phyloP scores from a whole-genome alignment of 2,888 invertebrate species.

The Brachynemurus nebulosus region DNA sequence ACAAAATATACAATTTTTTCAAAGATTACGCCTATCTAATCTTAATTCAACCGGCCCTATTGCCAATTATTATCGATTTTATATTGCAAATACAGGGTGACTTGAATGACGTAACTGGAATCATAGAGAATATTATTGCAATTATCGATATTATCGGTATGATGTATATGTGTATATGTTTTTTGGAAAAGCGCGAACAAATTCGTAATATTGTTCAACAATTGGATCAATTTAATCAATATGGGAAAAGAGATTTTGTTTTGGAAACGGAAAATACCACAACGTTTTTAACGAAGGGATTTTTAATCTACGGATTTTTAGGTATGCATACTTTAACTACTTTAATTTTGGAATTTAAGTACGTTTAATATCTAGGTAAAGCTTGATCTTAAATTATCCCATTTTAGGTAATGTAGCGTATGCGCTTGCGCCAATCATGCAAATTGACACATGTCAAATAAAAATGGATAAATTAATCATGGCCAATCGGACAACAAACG shows the following conservation, averaged over 20 bases:
- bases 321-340: no score
- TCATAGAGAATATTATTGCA: neutral
- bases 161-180: neutral
- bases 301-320: constrained; percentile 1
- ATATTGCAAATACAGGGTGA: constrained; percentile 1
- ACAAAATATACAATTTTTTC: neutral
- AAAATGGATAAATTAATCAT: neutral
- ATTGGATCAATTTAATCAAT: neutral
- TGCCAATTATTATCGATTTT: neutral
- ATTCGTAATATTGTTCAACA: neutral
- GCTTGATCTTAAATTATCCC: no score
- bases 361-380: no score
- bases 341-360: no score
- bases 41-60: neutral
- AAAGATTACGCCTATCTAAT: neutral
- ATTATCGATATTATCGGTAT: constrained; percentile 1
- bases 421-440: neutral
- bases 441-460: neutral
- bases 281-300: neutral
- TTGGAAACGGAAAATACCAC: neutral
- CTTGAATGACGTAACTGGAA: neutral
- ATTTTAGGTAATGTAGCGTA: neutral
- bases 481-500: neutral
- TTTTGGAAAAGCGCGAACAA: neutral
- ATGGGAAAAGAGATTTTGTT: neutral